Percentiles rank a stretch among this genome's conserved stretches.
These are phyloP conservation scores for Drosophila kikkawai DNA, from an alignment of 1,140 invertebrate species.

Conservation along the genomic window DNA sequence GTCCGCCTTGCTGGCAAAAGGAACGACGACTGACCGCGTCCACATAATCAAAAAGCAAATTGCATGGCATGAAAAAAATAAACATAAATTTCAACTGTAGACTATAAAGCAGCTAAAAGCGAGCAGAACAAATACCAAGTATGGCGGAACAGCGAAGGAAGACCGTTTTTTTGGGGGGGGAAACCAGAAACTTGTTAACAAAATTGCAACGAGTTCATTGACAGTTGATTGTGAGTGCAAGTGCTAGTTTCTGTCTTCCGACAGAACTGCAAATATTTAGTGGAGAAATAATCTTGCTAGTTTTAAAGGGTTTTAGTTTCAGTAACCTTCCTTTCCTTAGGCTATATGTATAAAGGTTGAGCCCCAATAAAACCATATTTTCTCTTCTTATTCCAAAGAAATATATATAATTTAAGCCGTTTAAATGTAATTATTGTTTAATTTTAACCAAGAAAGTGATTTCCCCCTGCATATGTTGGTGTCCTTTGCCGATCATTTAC, in stretches of 20 bases:
- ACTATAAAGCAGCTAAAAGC: constrained; percentile 46
- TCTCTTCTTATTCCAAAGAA: not conserved
- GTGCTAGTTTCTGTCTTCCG: constrained; percentile 21
- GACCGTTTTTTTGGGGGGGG: constrained; percentile 26
- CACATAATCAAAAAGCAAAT: constrained; percentile 57
- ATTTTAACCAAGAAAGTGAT: not conserved
- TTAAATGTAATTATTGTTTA: no score
- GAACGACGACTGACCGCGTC: constrained; percentile 40
- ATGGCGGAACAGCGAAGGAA: not conserved
- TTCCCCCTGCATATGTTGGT: not conserved
- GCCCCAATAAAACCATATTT: rapidly evolving
- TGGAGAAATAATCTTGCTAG: not conserved
- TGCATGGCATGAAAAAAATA: constrained; percentile 56
- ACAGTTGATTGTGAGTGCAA: constrained; percentile 53
- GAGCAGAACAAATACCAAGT: constrained; percentile 19
- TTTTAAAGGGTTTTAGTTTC: not conserved
- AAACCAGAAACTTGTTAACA: constrained; percentile 55
- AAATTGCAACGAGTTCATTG: constrained; percentile 58
- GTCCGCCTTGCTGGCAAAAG: constrained; percentile 14
- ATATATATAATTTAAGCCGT: not conserved
- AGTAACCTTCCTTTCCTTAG: no score
- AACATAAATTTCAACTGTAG: constrained; percentile 53
- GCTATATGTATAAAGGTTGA: not conserved
- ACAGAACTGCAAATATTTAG: constrained; percentile 6
- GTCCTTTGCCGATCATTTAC: constrained; percentile 36